Percentiles rank a stretch among this genome's conserved stretches.
phyloP scores from a whole-genome alignment of 2,888 invertebrate genomes.

The Brachyptera risi region DNA sequence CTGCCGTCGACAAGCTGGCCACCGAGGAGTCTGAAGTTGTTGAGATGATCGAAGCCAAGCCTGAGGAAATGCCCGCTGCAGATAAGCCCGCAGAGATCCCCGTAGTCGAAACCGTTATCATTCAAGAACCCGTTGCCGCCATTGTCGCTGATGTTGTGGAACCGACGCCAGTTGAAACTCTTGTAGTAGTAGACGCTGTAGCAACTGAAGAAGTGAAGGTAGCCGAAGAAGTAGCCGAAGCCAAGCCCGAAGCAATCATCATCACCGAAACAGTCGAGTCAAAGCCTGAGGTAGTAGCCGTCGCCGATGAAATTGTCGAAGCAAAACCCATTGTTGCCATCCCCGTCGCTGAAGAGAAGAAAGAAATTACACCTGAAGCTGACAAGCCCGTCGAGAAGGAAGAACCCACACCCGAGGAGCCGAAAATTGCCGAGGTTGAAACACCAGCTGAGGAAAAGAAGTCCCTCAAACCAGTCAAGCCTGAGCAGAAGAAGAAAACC shows the following conservation, averaged over 20 bases:
- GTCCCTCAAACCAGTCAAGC: slow-evolving; percentile 23
- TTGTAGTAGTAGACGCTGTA: no score
- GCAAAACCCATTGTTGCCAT: slow-evolving; percentile 13
- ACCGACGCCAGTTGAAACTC: slow-evolving; percentile 10
- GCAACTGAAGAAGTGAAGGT: neutral
- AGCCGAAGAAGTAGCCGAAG: slow-evolving; percentile 8
- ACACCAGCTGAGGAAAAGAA: slow-evolving; percentile 32
- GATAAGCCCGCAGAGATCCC: slow-evolving; percentile 32
- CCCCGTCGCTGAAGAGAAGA: slow-evolving; percentile 12
- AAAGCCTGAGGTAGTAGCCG: slow-evolving; percentile 7
- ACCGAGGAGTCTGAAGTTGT: slow-evolving; percentile 22
- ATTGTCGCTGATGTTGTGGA: slow-evolving; percentile 15
- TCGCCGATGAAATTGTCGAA: slow-evolving; percentile 26
- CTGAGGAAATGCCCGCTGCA: slow-evolving; percentile 30
- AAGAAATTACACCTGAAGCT: slow-evolving; percentile 33
- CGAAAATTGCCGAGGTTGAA: neutral
- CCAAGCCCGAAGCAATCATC: slow-evolving; percentile 17
- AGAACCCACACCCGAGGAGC: slow-evolving; percentile 32
- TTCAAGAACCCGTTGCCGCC: no score
- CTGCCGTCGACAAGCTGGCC: neutral
- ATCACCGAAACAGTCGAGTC: slow-evolving; percentile 17
- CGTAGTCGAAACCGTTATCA: slow-evolving; percentile 33
- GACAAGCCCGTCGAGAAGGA: slow-evolving; percentile 26
- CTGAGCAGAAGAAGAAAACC: slow-evolving; percentile 9
- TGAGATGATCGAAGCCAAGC: slow-evolving; percentile 31